phyloP scores from a whole-genome alignment of 2,797 vertebrate genomes.

The Myotis daubentonii region DNA sequence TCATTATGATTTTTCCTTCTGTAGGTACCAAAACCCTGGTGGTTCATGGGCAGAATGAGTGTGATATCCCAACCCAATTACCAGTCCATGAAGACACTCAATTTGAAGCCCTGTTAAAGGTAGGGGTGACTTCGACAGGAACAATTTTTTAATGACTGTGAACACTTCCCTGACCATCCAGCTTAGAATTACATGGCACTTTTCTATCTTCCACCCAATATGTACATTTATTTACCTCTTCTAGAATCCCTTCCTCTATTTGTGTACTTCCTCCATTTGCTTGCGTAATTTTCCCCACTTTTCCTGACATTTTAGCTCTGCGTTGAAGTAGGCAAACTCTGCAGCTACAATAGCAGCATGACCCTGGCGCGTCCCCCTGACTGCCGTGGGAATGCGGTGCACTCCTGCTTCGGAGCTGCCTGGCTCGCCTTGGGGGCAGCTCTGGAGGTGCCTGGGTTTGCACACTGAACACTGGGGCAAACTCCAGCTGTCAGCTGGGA shows the following conservation, averaged over 20 bases:
- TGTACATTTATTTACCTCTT: neutral
- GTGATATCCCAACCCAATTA: constrained; percentile 98
- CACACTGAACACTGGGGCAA: neutral
- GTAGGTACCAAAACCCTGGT: constrained; percentile 98
- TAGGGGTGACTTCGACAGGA: constrained; percentile 73
- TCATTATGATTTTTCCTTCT: constrained; percentile 61
- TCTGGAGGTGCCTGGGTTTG: neutral
- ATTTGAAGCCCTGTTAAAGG: constrained; percentile 98
- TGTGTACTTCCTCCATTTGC: neutral
- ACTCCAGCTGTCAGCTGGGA: neutral
- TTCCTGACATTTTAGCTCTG: neutral
- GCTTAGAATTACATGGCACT: neutral
- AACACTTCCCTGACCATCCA: neutral
- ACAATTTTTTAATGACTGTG: neutral
- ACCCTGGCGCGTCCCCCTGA: neutral
- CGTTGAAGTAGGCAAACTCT: neutral
- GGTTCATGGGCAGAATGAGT: constrained; percentile 98
- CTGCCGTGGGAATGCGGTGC: neutral
- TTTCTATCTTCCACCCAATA: neutral
- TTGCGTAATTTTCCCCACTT: neutral
- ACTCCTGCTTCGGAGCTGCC: neutral
- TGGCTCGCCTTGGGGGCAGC: no score
- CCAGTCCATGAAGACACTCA: constrained; percentile 99
- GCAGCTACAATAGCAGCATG: neutral
- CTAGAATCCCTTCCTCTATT: neutral